Evolutionary conservation across 2,113 vertebrate genomes (phyloP), one percentile per base, ranked within the genome.

Genomic region (Oryzias curvinotus): DNA sequence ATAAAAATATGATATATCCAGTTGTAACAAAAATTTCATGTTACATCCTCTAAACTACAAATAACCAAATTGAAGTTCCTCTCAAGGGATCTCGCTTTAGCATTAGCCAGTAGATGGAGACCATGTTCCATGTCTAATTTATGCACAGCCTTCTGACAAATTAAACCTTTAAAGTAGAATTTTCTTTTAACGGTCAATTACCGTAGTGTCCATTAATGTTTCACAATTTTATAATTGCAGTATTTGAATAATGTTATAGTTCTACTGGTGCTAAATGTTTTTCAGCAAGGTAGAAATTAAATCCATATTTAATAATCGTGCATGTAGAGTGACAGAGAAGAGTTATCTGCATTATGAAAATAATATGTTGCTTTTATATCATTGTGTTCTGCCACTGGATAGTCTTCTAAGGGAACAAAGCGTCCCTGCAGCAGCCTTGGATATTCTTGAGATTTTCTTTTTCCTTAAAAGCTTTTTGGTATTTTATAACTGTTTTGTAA

Each of bases 21-120:
- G 2, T 10, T 12, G 1, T 36, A 8, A 36, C 36, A 36, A 13
- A 36, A 36, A 12, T 36, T 12, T 10, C 36, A 36, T 63, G n/a
- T 30, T 43, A 7, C 46, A 55, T 57, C 57, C 56, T 60, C 14
- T 51, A 19, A 17, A 54, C 7, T 63, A 51, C 4, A 21, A 54
- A n/a, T 65, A 12, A 48, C 17, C 52, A 3, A 8, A 57, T 49
- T 14, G 26, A 71, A 6, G 28, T 4, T 47, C 57, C 52, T 65
- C 61, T 61, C 52, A 28, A 73, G 18, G 43, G 47, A 1, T 72
- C 67, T 57, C 52, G 17, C 62, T 78, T 79, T 84, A 65, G 68
- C 57, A 65, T 82, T 85, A 73, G 73, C 90, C 91, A 91, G 87
- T 90, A 93, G 92, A 86, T 91, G 91, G 91, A 90, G 89, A 82